A percentile compares a stretch with the other conserved stretches of the same genome.
Conservation (phyloP, 2,888 invertebrate genomes). For the Pimpla rufipes region DNA sequence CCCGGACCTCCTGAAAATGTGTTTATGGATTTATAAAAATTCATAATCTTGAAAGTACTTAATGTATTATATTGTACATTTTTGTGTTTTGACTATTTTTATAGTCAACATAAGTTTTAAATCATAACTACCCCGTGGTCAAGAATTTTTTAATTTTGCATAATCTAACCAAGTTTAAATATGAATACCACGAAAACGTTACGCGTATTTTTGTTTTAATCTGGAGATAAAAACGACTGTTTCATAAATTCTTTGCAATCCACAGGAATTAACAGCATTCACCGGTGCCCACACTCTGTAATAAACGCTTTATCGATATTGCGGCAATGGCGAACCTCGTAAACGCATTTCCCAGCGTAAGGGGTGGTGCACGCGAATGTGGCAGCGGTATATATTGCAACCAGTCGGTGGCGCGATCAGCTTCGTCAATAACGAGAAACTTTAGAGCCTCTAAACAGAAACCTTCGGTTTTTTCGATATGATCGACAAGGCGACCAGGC, state of each 20-base stretch:
- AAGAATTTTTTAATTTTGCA: neutral
- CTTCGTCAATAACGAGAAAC: conserved; percentile 98
- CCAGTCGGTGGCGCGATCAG: conserved; percentile 97
- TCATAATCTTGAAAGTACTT: no score
- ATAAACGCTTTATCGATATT: conserved; percentile 31
- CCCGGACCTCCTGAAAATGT: no score
- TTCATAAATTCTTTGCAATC: neutral
- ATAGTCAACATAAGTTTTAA: no score
- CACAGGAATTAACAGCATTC: neutral
- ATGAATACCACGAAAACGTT: neutral
- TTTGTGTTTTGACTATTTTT: no score
- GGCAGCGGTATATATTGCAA: conserved; percentile 89
- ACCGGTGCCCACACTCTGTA: conserved; percentile 11
- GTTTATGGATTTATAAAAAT: no score
- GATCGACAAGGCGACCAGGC: conserved; percentile 96
- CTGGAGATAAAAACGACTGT: neutral
- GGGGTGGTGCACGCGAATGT: conserved; percentile 84
- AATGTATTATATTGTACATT: no score
- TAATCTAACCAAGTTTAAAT: neutral
- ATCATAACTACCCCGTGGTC: neutral
- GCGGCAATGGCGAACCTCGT: conserved; percentile 70
- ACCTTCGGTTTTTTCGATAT: conserved; percentile 93
- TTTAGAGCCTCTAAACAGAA: conserved; percentile 90
- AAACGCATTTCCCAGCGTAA: conserved; percentile 85
- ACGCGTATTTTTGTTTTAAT: neutral